Evolutionary conservation across 2,888 invertebrate genomes (phyloP).

Genomic region (Gerris lacustris): DNA sequence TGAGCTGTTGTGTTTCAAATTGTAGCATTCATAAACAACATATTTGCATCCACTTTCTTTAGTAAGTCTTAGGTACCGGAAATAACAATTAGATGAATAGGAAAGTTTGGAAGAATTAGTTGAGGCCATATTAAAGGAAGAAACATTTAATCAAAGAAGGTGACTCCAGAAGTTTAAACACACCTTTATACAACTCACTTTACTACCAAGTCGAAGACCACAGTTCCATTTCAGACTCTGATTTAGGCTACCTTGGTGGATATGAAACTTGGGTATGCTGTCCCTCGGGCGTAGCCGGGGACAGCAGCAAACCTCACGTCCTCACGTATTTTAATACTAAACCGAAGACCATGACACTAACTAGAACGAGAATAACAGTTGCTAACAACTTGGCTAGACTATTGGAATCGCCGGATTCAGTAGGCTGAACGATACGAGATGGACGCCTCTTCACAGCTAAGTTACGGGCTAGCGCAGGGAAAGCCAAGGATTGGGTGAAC

Average conservation of each 20-base stretch:
- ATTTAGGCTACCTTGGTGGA: slow-evolving; percentile 6
- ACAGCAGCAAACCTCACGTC: slow-evolving; percentile 65
- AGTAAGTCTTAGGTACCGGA: too few relatives aligned
- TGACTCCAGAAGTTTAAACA: too few relatives aligned
- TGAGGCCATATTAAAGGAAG: too few relatives aligned
- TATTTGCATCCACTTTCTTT: too few relatives aligned
- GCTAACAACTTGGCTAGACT: slow-evolving; percentile 60
- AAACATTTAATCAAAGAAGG: too few relatives aligned
- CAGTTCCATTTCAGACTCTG: neutral
- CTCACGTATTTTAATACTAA: slow-evolving; percentile 60
- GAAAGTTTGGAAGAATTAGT: too few relatives aligned
- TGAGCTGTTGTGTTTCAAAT: too few relatives aligned
- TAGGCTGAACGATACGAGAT: slow-evolving; percentile 12
- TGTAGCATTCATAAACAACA: too few relatives aligned
- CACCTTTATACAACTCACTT: too few relatives aligned
- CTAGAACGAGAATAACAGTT: slow-evolving; percentile 52
- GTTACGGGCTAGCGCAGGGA: slow-evolving; percentile 57
- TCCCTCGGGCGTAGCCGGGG: slow-evolving; percentile 37
- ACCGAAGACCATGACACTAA: slow-evolving; percentile 58
- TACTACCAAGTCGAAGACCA: neutral
- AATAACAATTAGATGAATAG: too few relatives aligned
- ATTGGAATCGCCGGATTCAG: slow-evolving; percentile 36
- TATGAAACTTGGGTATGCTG: slow-evolving; percentile 22
- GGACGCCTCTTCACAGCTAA: slow-evolving; percentile 47
- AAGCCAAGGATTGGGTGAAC: slow-evolving; percentile 59